Evolutionary conservation across 30 jellyfish, hydroid and myxozoan genomes (phyloP).

Genomic region (Aurelia coerulea): DNA sequence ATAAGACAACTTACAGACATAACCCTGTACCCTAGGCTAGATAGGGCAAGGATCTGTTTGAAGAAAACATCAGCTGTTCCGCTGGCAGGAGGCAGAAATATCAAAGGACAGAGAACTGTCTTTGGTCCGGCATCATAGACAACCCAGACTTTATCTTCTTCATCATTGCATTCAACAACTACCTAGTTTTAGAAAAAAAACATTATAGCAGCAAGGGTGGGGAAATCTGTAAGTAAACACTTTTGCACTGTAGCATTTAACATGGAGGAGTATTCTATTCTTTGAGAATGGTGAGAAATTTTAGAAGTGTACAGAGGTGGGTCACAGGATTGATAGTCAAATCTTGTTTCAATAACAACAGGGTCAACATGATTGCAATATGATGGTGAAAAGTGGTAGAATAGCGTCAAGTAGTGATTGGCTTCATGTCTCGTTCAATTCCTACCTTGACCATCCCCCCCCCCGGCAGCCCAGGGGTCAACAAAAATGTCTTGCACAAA

Average conservation of each 20-base stretch:
- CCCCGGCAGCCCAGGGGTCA: too few species aligned
- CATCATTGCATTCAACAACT: slow-evolving; percentile 93
- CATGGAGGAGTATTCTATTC: not conserved
- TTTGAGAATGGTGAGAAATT: not conserved
- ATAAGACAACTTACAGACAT: slow-evolving; percentile 81
- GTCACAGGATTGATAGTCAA: too few species aligned
- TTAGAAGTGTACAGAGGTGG: too few species aligned
- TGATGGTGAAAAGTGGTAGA: too few species aligned
- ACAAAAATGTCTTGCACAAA: too few species aligned
- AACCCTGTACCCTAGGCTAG: slow-evolving; percentile 95
- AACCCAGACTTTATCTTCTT: slow-evolving; percentile 97
- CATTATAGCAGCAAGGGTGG: not conserved
- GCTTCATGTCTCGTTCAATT: too few species aligned
- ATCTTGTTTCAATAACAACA: too few species aligned
- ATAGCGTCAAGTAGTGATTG: too few species aligned
- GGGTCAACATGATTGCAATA: too few species aligned
- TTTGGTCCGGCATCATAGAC: slow-evolving; percentile 99
- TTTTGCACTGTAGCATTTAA: not conserved
- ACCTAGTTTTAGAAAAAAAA: slow-evolving; percentile 49
- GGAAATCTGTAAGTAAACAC: not conserved
- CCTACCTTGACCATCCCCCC: too few species aligned
- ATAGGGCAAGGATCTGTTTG: slow-evolving; percentile 89
- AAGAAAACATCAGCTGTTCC: slow-evolving; percentile 98
- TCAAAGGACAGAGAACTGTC: slow-evolving; percentile 89
- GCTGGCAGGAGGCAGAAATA: slow-evolving; percentile 97